A percentile compares a stretch with the other conserved stretches of the same genome.
These are phyloP conservation scores for Hydrotaea diabolus DNA, from an alignment of 2,888 invertebrate species.

Conservation along the genomic window DNA sequence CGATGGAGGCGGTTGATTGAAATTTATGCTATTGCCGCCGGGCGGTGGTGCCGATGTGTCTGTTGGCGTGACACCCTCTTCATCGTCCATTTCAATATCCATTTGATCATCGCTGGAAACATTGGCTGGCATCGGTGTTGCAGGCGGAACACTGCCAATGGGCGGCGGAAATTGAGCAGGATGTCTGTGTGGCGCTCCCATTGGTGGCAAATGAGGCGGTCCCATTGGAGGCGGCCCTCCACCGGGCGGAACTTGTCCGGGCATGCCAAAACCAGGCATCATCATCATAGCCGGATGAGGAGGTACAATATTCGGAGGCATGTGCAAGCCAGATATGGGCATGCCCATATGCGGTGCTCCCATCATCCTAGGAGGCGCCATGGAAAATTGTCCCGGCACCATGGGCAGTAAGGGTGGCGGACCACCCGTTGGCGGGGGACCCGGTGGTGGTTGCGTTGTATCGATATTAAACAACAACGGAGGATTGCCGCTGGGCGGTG, in stretches of 20 bases:
- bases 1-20: slow-evolving; percentile 81
- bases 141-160: slow-evolving; percentile 59
- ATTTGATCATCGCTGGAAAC: slow-evolving; percentile 86
- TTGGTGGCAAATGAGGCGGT: slow-evolving; percentile 68
- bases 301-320: slow-evolving; percentile 78
- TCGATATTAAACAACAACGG: slow-evolving; percentile 80
- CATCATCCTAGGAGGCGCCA: slow-evolving; percentile 79
- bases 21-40: slow-evolving; percentile 73
- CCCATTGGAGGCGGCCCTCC: slow-evolving; percentile 69
- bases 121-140: slow-evolving; percentile 70
- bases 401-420: slow-evolving; percentile 68
- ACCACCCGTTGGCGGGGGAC: slow-evolving; percentile 79
- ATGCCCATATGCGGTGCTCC: slow-evolving; percentile 72
- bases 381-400: slow-evolving; percentile 73
- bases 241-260: slow-evolving; percentile 68
- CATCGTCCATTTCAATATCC: slow-evolving; percentile 89
- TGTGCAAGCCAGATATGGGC: slow-evolving; percentile 72
- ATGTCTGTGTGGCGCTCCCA: slow-evolving; percentile 76
- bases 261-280: slow-evolving; percentile 79
- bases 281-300: slow-evolving; percentile 75
- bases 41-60: slow-evolving; percentile 54
- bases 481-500: slow-evolving; percentile 51
- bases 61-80: slow-evolving; percentile 72
- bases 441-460: slow-evolving; percentile 85
- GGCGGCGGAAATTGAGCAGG: slow-evolving; percentile 76